Conservation (phyloP, 1,140 invertebrate genomes). For the Musca domestica region DNA sequence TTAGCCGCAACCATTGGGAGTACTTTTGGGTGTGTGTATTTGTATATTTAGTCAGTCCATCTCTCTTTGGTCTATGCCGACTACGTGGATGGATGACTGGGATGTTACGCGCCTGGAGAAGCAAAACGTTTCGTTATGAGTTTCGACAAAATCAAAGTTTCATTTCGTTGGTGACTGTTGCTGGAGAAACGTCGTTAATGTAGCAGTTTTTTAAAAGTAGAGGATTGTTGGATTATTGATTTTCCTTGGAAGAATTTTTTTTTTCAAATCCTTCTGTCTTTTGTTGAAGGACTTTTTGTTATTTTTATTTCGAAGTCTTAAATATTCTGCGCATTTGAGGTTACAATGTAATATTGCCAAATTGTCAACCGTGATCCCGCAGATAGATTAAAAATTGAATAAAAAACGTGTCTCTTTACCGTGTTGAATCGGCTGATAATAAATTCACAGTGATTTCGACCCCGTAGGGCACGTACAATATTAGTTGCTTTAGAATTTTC, state of each 20-base stretch:
- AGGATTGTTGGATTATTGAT: too few relatives aligned
- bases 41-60: too few relatives aligned
- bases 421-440: conserved; percentile 51
- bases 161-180: too few relatives aligned
- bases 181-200: too few relatives aligned
- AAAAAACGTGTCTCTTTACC: conserved; percentile 45
- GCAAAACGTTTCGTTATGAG: too few relatives aligned
- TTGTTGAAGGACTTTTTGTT: not conserved
- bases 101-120: too few relatives aligned
- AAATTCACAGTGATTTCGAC: conserved; percentile 49
- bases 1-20: too few relatives aligned
- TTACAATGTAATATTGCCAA: conserved; percentile 42
- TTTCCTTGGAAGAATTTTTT: not conserved
- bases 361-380: conserved; percentile 52
- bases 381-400: conserved; percentile 48
- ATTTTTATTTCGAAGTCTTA: not conserved
- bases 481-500: not conserved
- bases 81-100: too few relatives aligned
- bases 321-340: conserved; percentile 52
- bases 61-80: too few relatives aligned
- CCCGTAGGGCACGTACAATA: conserved; percentile 50
- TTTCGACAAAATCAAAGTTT: too few relatives aligned
- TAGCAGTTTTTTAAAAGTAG: too few relatives aligned
- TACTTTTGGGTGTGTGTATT: too few relatives aligned
- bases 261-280: not conserved